A percentile compares a stretch with the other conserved stretches of the same genome.
These are phyloP conservation scores for Drepana falcataria DNA, from an alignment of 2,888 invertebrate species.

Conservation along the genomic window DNA sequence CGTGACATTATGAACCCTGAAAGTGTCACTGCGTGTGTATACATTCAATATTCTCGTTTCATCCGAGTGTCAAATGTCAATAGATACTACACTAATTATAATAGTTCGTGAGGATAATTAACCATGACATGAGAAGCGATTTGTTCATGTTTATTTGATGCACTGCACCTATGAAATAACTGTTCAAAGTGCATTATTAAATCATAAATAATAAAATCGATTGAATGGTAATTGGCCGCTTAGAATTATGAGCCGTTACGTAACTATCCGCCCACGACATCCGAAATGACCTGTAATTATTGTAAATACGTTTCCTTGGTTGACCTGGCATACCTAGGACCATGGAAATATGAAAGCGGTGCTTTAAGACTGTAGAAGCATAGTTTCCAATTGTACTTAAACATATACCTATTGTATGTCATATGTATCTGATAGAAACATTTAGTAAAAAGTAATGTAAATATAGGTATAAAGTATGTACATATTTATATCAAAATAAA, in stretches of 20 bases:
- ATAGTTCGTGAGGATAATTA: not conserved
- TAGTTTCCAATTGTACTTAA: too few species aligned
- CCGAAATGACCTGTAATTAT: slow-evolving; percentile 34
- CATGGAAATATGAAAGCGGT: not conserved
- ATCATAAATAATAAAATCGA: slow-evolving; percentile 38
- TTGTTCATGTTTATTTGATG: slow-evolving; percentile 24
- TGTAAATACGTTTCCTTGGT: slow-evolving; percentile 16
- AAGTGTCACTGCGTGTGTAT: slow-evolving; percentile 13
- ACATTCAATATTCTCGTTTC: not conserved
- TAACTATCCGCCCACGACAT: slow-evolving; percentile 32
- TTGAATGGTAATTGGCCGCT: slow-evolving; percentile 35
- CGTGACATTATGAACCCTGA: slow-evolving; percentile 28
- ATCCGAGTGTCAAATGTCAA: not conserved
- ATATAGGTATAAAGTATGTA: too few species aligned
- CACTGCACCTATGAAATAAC: slow-evolving; percentile 24
- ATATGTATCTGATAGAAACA: too few species aligned
- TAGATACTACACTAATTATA: too few species aligned
- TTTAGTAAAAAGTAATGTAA: too few species aligned
- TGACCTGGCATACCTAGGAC: not conserved
- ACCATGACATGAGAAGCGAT: slow-evolving; percentile 14
- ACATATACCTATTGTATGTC: too few species aligned
- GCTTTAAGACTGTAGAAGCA: not conserved
- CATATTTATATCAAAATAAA: too few species aligned
- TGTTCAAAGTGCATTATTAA: slow-evolving; percentile 34
- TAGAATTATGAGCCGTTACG: slow-evolving; percentile 38